A percentile compares a stretch with the other conserved stretches of the same genome.
These are phyloP conservation scores for Cynopterus brachyotis DNA, from an alignment of 2,113 vertebrate species.

Conservation along the genomic window DNA sequence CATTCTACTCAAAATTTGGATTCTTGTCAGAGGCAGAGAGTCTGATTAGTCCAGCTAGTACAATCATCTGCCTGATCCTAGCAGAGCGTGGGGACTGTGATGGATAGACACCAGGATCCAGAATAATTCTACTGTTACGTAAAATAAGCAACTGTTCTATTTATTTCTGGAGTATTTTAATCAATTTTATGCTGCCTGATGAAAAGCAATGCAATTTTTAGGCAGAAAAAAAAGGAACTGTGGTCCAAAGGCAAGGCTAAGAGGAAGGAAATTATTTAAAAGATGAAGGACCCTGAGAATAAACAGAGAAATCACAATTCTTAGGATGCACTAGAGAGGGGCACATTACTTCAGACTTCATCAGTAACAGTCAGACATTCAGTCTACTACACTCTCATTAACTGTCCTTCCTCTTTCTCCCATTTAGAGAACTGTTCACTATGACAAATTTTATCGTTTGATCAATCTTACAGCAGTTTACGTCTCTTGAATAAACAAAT, in stretches of 20 bases:
- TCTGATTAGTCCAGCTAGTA: not conserved
- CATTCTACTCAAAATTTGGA: not conserved
- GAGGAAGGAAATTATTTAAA: not conserved
- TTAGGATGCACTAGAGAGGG: not conserved
- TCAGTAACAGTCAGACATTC: not conserved
- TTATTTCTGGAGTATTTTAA: not conserved
- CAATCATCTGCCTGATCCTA: not conserved
- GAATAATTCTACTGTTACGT: not conserved
- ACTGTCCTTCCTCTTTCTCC: not conserved
- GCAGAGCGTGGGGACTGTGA: not conserved
- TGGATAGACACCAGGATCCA: not conserved
- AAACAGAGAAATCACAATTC: not conserved
- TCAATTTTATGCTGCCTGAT: not conserved
- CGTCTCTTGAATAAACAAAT: constrained; percentile 12
- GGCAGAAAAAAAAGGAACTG: not conserved
- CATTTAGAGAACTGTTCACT: not conserved
- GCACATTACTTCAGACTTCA: not conserved
- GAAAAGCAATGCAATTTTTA: not conserved
- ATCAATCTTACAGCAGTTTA: not conserved
- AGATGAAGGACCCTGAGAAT: not conserved
- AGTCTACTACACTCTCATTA: not conserved
- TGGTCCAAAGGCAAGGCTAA: not conserved
- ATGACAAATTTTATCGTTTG: not conserved
- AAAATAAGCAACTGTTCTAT: not conserved
- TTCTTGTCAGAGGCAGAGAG: not conserved